Base-by-base conservation (phyloP, 92 coral and sea anemone genomes). In the Umimayanthus chanpuru region DNA sequence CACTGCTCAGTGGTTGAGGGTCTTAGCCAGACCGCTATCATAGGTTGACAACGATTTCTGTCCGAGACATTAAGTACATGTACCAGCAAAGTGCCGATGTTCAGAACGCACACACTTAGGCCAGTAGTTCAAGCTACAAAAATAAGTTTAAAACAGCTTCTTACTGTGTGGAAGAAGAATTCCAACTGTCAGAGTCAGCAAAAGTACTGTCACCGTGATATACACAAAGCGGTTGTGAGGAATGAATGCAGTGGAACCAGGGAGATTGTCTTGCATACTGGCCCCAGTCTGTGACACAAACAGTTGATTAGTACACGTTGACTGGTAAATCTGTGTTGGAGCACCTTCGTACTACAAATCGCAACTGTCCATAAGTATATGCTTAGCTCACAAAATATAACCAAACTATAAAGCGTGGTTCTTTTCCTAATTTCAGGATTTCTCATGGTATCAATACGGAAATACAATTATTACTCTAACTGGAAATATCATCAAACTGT, bases 161-260 rank as follows among this genome's bases (percentile, higher is more conserved):
- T 86, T 94, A 97, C 99, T 93, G 87, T 92, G 94, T 56, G 99
- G 99, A 72, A 95, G 89, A n/a, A 97, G 92, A 50, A 97, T 92
- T 29, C 99, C 99, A 32, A 95, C 88, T 4, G 88, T 61, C 4
- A 97, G 89, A 11, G 99, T 94, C 18, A 90, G 80, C 79, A 88
- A 29, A 58, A 95, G 88, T 21, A 95, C 91, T 9, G 88, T 50
- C 40, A 90, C 89, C 18, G 99, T 97, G 26, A 97, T 91, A 73
- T 88, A 73, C 11, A 96, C 91, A 85, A 97, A 97, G 39, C 96
- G 90, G 32, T 97, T 94, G 23, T 94, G 98, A 28, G 98, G 98
- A 86, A 97, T 97, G 89, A 89, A 97, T 6, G 93, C 92, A 10
- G 94, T 91, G 29, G 95, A 96, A 26, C 94, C 94, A 5, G 96